Percentiles rank a stretch among this genome's conserved stretches.
These are phyloP conservation scores for Meteorus cinctellus DNA, from an alignment of 2,888 invertebrate species.

Conservation along the genomic window DNA sequence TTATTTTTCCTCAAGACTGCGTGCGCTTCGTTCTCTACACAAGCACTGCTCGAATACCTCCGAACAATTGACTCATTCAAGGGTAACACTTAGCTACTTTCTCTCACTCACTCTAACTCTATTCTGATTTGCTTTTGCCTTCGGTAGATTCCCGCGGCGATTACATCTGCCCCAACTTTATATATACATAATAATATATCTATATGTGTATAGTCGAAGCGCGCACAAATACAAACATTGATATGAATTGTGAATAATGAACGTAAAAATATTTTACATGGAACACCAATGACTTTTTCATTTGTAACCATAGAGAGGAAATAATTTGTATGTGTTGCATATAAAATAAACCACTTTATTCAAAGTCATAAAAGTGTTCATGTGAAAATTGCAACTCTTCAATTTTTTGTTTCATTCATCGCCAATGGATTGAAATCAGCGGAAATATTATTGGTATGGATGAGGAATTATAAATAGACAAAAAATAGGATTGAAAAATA, in stretches of 20 bases:
- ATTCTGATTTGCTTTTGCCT: conserved; percentile 28
- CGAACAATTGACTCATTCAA: conserved; percentile 65
- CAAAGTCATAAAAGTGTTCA: not conserved
- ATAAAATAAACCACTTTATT: not conserved
- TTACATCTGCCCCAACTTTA: conserved; percentile 61
- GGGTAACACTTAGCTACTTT: conserved; percentile 47
- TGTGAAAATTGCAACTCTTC: conserved; percentile 1
- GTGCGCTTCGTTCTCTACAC: conserved; percentile 43
- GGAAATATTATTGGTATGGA: not conserved
- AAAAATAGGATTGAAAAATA: too few species aligned
- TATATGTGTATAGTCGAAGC: conserved; percentile 13
- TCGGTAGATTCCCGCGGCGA: conserved; percentile 61
- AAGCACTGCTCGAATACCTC: conserved; percentile 64
- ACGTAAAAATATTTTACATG: not conserved
- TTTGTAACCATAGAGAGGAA: conserved; percentile 1
- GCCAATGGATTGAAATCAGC: not conserved
- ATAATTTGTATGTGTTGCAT: conserved; percentile 9
- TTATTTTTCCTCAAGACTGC: conserved; percentile 72
- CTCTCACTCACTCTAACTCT: conserved; percentile 33
- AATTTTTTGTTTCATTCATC: not conserved
- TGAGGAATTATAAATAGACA: too few species aligned
- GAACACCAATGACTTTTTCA: not conserved
- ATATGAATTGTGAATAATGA: conserved; percentile 24
- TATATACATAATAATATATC: conserved; percentile 24
- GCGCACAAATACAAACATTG: conserved; percentile 41